phyloP scores from a whole-genome alignment of 1,140 invertebrate species.

The Zaprionus inermis region DNA sequence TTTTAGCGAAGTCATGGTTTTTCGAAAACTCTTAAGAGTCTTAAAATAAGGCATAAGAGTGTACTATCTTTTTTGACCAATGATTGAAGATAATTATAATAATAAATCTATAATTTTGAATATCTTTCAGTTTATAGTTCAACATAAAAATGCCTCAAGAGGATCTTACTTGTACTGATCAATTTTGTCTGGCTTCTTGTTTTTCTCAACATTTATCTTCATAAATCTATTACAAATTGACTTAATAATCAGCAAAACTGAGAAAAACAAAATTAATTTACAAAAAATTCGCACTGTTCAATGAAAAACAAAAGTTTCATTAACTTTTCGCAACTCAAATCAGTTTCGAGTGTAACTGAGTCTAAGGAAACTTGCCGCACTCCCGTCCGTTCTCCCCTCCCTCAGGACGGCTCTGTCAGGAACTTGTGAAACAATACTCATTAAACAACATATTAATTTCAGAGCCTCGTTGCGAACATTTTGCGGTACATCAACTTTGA shows the following conservation, averaged over 20 bases:
- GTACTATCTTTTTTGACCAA: too few species aligned
- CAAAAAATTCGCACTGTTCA: not conserved
- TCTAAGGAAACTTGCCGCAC: not conserved
- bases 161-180: not conserved
- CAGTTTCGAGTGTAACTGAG: conserved; percentile 19
- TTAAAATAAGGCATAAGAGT: too few species aligned
- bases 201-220: not conserved
- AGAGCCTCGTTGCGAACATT: conserved; percentile 42
- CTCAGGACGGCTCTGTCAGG: not conserved
- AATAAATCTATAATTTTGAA: too few species aligned
- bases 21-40: too few species aligned
- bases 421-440: conserved; percentile 54
- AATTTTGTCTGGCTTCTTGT: not conserved
- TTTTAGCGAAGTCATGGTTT: too few species aligned
- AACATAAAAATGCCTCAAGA: not conserved
- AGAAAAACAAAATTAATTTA: not conserved
- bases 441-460: conserved; percentile 61
- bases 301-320: conserved; percentile 11
- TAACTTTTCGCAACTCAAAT: conserved; percentile 11
- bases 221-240: not conserved
- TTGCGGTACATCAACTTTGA: conserved; percentile 51
- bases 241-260: too few species aligned
- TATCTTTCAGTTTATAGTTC: too few species aligned
- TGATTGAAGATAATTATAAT: too few species aligned
- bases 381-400: not conserved